These are phyloP conservation scores for Gallinago media DNA, from an alignment of 2,113 vertebrate species.

Conservation along the genomic window DNA sequence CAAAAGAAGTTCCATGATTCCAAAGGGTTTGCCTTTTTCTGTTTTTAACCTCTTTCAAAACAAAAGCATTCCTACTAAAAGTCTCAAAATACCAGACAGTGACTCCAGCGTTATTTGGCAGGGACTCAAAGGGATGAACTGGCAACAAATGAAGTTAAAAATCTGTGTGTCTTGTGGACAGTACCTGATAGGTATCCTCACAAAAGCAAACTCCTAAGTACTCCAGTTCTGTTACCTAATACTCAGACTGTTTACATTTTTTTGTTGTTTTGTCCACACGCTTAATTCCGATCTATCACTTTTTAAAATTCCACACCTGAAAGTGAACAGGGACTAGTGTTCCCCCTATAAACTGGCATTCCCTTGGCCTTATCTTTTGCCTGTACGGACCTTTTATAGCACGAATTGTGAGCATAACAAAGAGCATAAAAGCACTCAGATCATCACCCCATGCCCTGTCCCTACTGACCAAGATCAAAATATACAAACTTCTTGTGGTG, in stretches of 20 bases:
- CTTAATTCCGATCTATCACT: too few relatives aligned
- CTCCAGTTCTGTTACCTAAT: background rate
- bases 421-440: too few relatives aligned
- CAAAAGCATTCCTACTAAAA: background rate
- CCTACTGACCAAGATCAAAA: too few relatives aligned
- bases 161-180: background rate
- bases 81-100: background rate
- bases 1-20: background rate
- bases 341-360: too few relatives aligned
- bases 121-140: background rate
- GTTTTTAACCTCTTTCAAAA: background rate
- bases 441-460: too few relatives aligned
- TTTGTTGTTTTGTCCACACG: too few relatives aligned
- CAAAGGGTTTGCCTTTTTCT: background rate
- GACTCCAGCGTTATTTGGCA: background rate
- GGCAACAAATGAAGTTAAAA: background rate
- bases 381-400: too few relatives aligned
- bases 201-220: background rate
- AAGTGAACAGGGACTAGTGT: too few relatives aligned
- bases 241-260: background rate
- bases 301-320: too few relatives aligned
- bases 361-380: too few relatives aligned
- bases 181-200: background rate
- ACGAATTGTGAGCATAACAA: too few relatives aligned
- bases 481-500: too few relatives aligned